Percentiles rank a stretch among this genome's conserved stretches.
These are phyloP conservation scores for Neostethus bicornis DNA, from an alignment of 2,797 vertebrate genomes.

Conservation along the genomic window DNA sequence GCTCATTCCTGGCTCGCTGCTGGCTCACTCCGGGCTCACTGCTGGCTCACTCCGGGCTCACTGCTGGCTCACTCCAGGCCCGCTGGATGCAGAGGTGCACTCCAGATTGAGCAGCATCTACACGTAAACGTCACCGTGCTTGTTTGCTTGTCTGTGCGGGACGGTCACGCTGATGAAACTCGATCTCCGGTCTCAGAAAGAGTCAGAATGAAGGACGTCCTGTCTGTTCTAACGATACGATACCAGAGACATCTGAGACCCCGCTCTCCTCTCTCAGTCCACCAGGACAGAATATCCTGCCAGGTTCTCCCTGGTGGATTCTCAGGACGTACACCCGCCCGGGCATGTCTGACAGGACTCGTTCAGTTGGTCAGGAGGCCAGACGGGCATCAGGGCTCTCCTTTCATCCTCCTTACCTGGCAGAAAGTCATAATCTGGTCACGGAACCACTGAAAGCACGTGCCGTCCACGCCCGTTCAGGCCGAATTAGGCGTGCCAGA, in stretches of 20 bases:
- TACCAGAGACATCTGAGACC: not conserved
- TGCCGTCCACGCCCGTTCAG: slow-evolving; percentile 51
- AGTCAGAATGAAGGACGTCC: not conserved
- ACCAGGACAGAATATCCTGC: slow-evolving; percentile 23
- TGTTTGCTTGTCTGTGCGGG: slow-evolving; percentile 16
- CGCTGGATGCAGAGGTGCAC: not conserved
- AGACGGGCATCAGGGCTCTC: slow-evolving; percentile 44
- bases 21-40: too few relatives aligned
- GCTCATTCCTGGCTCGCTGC: too few relatives aligned
- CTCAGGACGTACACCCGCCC: too few relatives aligned
- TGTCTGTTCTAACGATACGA: not conserved
- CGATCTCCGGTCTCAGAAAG: not conserved
- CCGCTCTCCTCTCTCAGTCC: slow-evolving; percentile 7
- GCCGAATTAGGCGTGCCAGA: slow-evolving; percentile 44
- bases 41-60: too few relatives aligned
- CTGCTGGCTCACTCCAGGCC: not conserved
- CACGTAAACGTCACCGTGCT: slow-evolving; percentile 6
- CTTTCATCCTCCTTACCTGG: slow-evolving; percentile 57
- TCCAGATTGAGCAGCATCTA: slow-evolving; percentile 4
- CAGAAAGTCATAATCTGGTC: slow-evolving; percentile 59
- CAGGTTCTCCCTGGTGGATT: slow-evolving; percentile 19
- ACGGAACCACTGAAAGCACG: slow-evolving; percentile 58
- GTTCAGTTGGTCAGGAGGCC: slow-evolving; percentile 54
- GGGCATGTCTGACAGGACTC: too few relatives aligned
- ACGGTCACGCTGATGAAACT: slow-evolving; percentile 4